A percentile compares a stretch with the other conserved stretches of the same genome.
Evolutionary conservation across 2,888 invertebrate species (phyloP).

Genomic region (Dicranocentrus wangi): DNA sequence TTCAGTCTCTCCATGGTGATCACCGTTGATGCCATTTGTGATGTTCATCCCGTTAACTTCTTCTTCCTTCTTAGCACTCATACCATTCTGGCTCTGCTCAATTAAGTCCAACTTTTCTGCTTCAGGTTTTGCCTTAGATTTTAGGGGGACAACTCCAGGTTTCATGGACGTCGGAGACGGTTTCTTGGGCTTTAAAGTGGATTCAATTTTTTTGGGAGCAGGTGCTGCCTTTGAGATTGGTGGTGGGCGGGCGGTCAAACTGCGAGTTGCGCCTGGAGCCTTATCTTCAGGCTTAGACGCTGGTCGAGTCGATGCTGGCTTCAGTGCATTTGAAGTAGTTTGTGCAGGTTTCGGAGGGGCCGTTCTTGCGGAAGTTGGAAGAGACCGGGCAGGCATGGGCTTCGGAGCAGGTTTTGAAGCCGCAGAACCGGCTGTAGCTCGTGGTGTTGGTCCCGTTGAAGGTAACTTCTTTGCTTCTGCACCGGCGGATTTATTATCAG

Average conservation of each 20-base stretch:
- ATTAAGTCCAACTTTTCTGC: constrained; percentile 6
- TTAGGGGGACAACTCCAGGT: constrained; percentile 6
- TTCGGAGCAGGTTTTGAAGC: constrained; percentile 27
- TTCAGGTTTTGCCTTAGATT: neutral
- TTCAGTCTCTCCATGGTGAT: constrained; percentile 42
- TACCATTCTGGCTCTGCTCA: constrained; percentile 17
- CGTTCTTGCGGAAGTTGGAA: constrained; percentile 21
- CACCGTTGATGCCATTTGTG: constrained; percentile 31
- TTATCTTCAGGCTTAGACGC: constrained; percentile 41
- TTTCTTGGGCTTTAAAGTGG: constrained; percentile 28
- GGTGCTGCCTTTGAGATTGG: constrained; percentile 63
- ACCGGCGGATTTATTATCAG: constrained; percentile 74
- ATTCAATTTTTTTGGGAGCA: constrained; percentile 68
- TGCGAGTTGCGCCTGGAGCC: neutral
- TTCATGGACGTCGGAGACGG: neutral
- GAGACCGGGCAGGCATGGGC: neutral
- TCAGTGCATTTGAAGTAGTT: constrained; percentile 69
- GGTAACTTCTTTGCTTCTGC: constrained; percentile 74
- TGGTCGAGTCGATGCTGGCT: constrained; percentile 59
- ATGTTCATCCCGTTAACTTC: neutral
- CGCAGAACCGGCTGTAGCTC: neutral
- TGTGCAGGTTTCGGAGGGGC: constrained; percentile 6
- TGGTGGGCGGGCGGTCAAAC: neutral
- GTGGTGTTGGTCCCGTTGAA: neutral
- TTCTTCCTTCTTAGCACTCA: constrained; percentile 2